Base-by-base conservation (phyloP, 2,888 invertebrate genomes). In the Dicyrtoma fusca region DNA sequence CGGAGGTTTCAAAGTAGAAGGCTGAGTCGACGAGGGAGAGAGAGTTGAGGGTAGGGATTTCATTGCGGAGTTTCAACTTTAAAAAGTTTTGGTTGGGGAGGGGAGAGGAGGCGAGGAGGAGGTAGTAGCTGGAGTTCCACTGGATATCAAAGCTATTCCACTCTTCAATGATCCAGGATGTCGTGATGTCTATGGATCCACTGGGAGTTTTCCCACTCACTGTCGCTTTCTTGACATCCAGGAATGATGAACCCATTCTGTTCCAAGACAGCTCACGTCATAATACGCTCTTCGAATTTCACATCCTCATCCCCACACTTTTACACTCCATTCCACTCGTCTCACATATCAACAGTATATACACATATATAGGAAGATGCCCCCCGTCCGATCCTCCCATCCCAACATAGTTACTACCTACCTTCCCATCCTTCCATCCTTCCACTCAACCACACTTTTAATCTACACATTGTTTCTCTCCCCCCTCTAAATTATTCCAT, bases 81-180 rank as follows among this genome's bases (percentile, higher is more conserved):
- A 76, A 49, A 62, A 75, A 76, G 63, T 75, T 77, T 51, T 71
- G 34, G 45, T 47, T 57, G 34, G 64, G 64, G 26, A 53, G 14
- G 3, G 59, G 57, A 21, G 62, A 53, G 23, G 55, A 63, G 8
- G 45, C 23, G 11, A 55, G 62, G 14, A 59, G 63, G 34, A 74
- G 51, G 11, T 74, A 64, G 71, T 76, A 78, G 53, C 76, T 79
- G 25, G 73, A 71, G 23, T 75, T 77, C 14, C 62, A 71, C n/a
- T 65, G 71, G 13, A 79, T 42, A 45, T 77, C 76, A 69, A 79
- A 78, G 42, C 73, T 71, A 61, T 77, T 77, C 77, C 78, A 79
- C 23, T 69, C 70, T 14, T 71, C 71, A n/a, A 80, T 55, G 11
- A 65, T 26, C 79, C 79, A 79, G 1, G 75, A 75, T 11, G 76